Evolutionary conservation across 2,888 invertebrate species (phyloP), one percentile per base, ranked within the genome.

Genomic region (Liposcelis brunnea): DNA sequence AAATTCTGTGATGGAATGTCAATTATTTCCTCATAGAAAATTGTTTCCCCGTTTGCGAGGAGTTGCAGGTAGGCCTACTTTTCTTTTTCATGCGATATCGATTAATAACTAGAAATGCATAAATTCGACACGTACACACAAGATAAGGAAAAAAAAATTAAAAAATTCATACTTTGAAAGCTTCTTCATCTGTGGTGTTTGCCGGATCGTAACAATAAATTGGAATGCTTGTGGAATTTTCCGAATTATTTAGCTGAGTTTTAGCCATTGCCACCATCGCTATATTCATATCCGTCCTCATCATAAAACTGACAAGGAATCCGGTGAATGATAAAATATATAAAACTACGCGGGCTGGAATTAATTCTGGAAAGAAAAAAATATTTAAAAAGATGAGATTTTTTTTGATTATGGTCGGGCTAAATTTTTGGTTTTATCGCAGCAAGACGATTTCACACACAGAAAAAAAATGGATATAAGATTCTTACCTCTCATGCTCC

Each of bases 241-340:
- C 26, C 5, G 26, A 26, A 26, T 26, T 8, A 26, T 26, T 26
- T 6, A 26, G 8, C 4, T 4, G 4, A 8, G 26, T 6, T 26
- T 26, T 26, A 4, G 40, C 75, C 79, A 80, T 80, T 5, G 75
- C 77, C 16, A 78, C 76, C 51, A 79, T 71, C 2, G 78, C 74
- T 51, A 79, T 65, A 58, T 79, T 79, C 54, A 80, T 79, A 61
- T 80, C 79, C 52, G 74, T 78, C 43, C 79, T 66, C 79, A 79
- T 79, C 78, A 80, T 79, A 55, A 80, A 80, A 2, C 78, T 78
- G 5, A 79, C 78, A 47, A 79, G 64, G 56, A 79, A 80, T 42
- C 79, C 79, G 26, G 75, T 72, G 69, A 79, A 80, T 50, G 79
- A 79, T 48, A 80, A 62, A 56, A 80, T 67, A 60, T 80, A 80